phyloP scores from a whole-genome alignment of 35 echinoderm and acorn worm species.

The Ptychodera flava region DNA sequence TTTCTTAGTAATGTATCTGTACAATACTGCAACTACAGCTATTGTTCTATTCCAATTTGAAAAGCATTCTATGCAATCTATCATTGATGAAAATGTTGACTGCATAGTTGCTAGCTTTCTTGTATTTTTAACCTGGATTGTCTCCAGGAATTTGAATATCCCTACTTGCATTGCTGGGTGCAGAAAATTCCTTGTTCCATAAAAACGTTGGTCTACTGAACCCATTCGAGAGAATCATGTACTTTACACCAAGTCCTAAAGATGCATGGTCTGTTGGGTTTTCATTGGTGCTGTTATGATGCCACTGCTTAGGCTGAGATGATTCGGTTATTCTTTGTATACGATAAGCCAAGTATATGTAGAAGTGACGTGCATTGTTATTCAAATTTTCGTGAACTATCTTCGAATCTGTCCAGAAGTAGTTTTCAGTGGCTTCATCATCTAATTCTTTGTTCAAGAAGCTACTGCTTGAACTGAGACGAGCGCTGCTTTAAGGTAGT shows the following conservation, averaged over 20 bases:
- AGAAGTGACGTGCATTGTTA: conserved; percentile 38
- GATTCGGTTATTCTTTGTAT: conserved; percentile 46
- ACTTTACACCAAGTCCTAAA: conserved; percentile 28
- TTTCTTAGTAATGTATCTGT: too few relatives aligned
- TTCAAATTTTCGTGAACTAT: conserved; percentile 41
- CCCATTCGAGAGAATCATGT: conserved; percentile 30
- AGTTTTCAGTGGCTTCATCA: conserved; percentile 19
- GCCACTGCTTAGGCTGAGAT: conserved; percentile 42
- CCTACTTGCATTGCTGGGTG: background rate
- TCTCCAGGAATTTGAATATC: too few relatives aligned
- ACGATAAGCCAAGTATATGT: conserved; percentile 45
- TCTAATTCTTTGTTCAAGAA: conserved; percentile 25
- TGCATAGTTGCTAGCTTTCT: too few relatives aligned
- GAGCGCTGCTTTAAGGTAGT: too few relatives aligned
- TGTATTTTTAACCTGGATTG: too few relatives aligned
- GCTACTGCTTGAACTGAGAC: conserved; percentile 19
- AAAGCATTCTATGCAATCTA: too few relatives aligned
- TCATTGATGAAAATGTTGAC: too few relatives aligned
- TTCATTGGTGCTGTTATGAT: conserved; percentile 13
- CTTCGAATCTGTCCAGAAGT: conserved; percentile 45
- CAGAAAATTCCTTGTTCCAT: background rate
- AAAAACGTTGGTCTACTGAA: conserved; percentile 44
- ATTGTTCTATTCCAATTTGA: too few relatives aligned
- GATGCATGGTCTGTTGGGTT: conserved; percentile 45
- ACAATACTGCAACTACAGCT: too few relatives aligned